phyloP scores from a whole-genome alignment of 2,797 vertebrate genomes.

The Enteromius argenteus region DNA sequence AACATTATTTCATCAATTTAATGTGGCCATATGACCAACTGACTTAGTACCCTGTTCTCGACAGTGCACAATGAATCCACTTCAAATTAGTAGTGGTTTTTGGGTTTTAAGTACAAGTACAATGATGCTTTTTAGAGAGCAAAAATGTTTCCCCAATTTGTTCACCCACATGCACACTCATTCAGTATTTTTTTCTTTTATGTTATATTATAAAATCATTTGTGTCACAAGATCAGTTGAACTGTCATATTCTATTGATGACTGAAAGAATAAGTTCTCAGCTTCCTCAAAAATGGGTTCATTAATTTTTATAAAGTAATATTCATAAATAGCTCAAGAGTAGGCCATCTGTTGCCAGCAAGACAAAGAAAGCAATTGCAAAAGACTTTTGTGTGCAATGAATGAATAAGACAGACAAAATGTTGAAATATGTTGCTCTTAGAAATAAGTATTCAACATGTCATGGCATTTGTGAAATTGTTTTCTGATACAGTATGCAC shows the following conservation, averaged over 20 bases:
- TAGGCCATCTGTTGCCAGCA: conserved; percentile 4
- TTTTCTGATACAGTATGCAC: conserved; percentile 1
- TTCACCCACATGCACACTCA: background rate
- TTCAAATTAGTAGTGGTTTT: background rate
- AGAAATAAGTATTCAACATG: conserved; percentile 2
- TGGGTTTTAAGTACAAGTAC: background rate
- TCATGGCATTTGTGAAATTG: conserved; percentile 5
- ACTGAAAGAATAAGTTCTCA: background rate
- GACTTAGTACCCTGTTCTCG: background rate
- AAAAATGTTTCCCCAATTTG: background rate
- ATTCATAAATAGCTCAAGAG: conserved; percentile 6
- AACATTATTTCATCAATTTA: background rate
- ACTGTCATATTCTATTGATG: background rate
- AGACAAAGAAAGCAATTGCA: background rate
- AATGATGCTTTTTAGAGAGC: background rate
- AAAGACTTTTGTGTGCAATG: background rate
- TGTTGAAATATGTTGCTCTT: background rate
- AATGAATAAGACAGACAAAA: background rate
- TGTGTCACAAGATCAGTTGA: background rate
- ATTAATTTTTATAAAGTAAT: background rate
- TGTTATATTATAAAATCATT: background rate
- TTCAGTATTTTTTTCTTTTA: background rate
- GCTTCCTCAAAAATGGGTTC: background rate
- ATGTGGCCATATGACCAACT: background rate
- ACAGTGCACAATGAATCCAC: background rate